Evolutionary conservation across 2,113 vertebrate genomes (phyloP).

Genomic region (Cavia porcellus): DNA sequence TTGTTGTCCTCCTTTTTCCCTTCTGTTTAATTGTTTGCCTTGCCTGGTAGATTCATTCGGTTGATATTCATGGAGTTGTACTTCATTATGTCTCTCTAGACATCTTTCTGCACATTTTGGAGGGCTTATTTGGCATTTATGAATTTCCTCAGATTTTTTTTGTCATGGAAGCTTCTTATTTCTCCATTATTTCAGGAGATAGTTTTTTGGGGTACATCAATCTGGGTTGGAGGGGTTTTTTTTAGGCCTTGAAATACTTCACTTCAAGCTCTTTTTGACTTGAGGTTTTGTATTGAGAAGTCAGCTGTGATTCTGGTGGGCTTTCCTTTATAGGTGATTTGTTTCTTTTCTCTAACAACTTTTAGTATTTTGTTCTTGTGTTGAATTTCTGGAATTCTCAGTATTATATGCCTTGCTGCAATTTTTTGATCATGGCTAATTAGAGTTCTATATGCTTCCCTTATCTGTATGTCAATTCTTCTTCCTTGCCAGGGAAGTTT

Average conservation of each 20-base stretch:
- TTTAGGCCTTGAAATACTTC: not conserved
- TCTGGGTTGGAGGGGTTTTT: not conserved
- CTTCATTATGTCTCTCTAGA: not conserved
- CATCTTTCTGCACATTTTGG: not conserved
- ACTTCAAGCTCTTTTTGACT: not conserved
- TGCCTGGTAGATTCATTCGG: not conserved
- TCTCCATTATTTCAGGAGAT: not conserved
- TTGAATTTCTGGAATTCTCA: too few species aligned
- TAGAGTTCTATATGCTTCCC: too few species aligned
- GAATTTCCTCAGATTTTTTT: not conserved
- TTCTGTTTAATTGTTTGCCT: not conserved
- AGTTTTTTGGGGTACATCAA: not conserved
- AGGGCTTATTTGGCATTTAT: not conserved
- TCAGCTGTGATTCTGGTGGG: too few species aligned
- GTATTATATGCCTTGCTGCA: too few species aligned
- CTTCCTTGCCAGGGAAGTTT: too few species aligned
- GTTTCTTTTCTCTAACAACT: too few species aligned
- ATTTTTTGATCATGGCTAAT: too few species aligned
- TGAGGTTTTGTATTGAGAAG: not conserved
- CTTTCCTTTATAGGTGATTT: too few species aligned
- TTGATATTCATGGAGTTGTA: not conserved
- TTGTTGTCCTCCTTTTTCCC: not conserved
- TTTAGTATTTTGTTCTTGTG: too few species aligned
- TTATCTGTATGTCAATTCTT: too few species aligned
- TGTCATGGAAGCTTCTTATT: not conserved